Percentiles rank a stretch among this genome's conserved stretches.
These are phyloP conservation scores for Perizoma flavofasciatum DNA, from an alignment of 2,888 invertebrate genomes.

Conservation along the genomic window DNA sequence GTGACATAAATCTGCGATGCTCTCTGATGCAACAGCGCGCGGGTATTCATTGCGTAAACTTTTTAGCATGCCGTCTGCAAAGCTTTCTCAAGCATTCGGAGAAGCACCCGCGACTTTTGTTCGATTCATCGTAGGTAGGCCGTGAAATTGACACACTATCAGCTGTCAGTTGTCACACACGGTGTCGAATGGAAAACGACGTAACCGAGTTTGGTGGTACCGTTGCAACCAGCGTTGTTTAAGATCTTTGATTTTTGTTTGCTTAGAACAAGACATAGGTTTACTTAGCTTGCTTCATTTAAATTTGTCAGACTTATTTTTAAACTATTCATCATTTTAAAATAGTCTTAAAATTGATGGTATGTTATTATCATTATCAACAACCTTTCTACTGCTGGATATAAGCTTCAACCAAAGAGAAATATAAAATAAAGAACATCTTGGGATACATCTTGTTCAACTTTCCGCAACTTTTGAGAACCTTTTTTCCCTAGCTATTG, in stretches of 20 bases:
- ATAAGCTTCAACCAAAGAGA: too few species aligned
- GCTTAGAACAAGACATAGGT: too few species aligned
- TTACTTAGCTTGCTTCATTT: too few species aligned
- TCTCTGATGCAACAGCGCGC: slow-evolving; percentile 60
- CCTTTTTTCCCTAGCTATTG: too few species aligned
- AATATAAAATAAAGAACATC: too few species aligned
- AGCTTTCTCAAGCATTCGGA: slow-evolving; percentile 73
- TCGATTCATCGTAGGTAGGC: slow-evolving; percentile 50
- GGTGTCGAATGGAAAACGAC: slow-evolving; percentile 64
- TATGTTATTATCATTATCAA: too few species aligned
- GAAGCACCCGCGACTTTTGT: slow-evolving; percentile 72
- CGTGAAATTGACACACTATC: slow-evolving; percentile 70
- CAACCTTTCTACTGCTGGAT: too few species aligned
- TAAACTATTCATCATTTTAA: too few species aligned
- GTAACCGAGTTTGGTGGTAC: slow-evolving; percentile 66
- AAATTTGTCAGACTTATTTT: too few species aligned
- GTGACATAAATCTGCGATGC: slow-evolving; percentile 60
- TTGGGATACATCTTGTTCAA: too few species aligned
- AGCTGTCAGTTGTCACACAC: slow-evolving; percentile 53
- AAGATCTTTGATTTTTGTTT: slow-evolving; percentile 6
- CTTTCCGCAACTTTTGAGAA: too few species aligned
- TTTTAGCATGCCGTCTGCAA: slow-evolving; percentile 75
- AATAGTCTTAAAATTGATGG: too few species aligned
- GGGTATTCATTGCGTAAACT: slow-evolving; percentile 71
- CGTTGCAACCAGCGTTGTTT: slow-evolving; percentile 49